A percentile compares a stretch with the other conserved stretches of the same genome.
These are phyloP conservation scores for Physocephala rufipes DNA, from an alignment of 2,888 invertebrate genomes.

Conservation along the genomic window DNA sequence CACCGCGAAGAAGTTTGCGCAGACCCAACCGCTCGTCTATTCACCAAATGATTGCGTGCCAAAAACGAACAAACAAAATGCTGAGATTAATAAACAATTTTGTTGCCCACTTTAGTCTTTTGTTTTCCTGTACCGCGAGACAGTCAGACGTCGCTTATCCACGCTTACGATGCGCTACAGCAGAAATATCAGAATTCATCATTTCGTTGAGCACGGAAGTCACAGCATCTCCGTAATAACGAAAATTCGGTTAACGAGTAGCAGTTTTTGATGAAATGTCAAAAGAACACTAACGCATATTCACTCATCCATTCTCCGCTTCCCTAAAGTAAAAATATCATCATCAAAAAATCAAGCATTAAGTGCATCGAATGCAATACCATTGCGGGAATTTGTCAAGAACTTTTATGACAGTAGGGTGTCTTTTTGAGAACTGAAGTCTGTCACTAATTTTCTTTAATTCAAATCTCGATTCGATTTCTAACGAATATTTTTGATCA, in stretches of 20 bases:
- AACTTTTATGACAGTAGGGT: too few relatives aligned
- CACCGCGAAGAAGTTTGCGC: not conserved
- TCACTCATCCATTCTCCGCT: too few relatives aligned
- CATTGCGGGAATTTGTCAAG: too few relatives aligned
- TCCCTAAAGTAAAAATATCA: too few relatives aligned
- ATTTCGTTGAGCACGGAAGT: constrained; percentile 34
- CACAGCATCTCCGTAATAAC: not conserved
- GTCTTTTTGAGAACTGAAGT: too few relatives aligned
- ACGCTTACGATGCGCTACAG: constrained; percentile 5
- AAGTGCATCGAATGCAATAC: too few relatives aligned
- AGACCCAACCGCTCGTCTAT: not conserved
- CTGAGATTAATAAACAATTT: not conserved
- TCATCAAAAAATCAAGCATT: too few relatives aligned
- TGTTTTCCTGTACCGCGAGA: constrained; percentile 29
- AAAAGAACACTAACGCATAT: too few relatives aligned
- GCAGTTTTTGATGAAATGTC: too few relatives aligned
- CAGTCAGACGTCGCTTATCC: constrained; percentile 22
- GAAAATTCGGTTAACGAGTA: not conserved
- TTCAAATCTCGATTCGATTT: too few relatives aligned
- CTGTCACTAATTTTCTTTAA: too few relatives aligned
- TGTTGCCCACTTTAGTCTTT: constrained; percentile 32
- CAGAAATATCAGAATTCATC: not conserved
- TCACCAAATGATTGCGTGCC: not conserved
- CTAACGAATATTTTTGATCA: not conserved
- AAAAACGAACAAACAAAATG: not conserved